Evolutionary conservation across 2,888 invertebrate genomes (phyloP).

Genomic region (Caenorhabditis sp.): DNA sequence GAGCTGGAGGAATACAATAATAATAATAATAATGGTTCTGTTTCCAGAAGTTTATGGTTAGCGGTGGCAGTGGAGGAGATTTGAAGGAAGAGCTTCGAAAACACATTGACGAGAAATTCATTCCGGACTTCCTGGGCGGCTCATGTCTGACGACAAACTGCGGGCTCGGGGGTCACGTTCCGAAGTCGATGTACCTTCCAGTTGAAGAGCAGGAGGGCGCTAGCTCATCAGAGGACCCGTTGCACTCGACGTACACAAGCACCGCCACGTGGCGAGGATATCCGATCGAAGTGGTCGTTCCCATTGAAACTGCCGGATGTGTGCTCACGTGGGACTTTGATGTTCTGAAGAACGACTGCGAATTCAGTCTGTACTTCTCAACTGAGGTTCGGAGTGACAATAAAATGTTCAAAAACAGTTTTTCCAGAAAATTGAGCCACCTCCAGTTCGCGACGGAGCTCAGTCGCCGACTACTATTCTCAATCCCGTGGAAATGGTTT

Average conservation of each 20-base stretch:
- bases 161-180: conserved; percentile 87
- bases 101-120: conserved; percentile 88
- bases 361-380: conserved; percentile 83
- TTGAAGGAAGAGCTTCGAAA: conserved; percentile 87
- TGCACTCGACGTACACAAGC: conserved; percentile 80
- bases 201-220: conserved; percentile 80
- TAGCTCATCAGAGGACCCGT: conserved; percentile 76
- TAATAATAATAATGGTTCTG: neutral
- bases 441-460: conserved; percentile 36
- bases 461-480: conserved; percentile 57
- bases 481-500: conserved; percentile 69
- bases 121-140: conserved; percentile 90
- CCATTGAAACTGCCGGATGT: conserved; percentile 88
- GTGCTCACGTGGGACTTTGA: conserved; percentile 98
- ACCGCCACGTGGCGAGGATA: conserved; percentile 80
- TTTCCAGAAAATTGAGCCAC: conserved; percentile 55
- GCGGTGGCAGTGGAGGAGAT: conserved; percentile 82
- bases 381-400: conserved; percentile 39
- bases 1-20: too few relatives aligned
- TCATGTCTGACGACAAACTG: conserved; percentile 81
- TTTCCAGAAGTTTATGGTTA: conserved; percentile 83
- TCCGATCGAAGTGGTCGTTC: conserved; percentile 83
- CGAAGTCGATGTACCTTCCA: conserved; percentile 88
- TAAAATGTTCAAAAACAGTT: neutral
- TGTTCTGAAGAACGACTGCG: conserved; percentile 90